Base-by-base conservation (phyloP, 2,888 invertebrate genomes). In the Rhaphigaster nebulosa region DNA sequence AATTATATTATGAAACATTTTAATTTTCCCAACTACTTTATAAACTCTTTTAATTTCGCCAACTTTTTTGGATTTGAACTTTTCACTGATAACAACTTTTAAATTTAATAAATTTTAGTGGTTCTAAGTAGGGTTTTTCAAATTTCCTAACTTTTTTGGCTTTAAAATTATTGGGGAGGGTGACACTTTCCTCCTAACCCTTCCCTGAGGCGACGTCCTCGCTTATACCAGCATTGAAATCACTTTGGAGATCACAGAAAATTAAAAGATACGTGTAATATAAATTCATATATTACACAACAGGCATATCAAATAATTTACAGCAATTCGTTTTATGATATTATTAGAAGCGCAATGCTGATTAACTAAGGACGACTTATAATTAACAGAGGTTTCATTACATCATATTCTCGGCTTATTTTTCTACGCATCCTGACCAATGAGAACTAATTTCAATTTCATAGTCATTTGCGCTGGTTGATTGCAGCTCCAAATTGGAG, bases 401-500 rank as follows among this genome's bases (percentile, higher is more conserved):
- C 15, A 18, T 4, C 34, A 29, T 65, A 34, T 65, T 34, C 34
- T 5, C 4, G 29, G 29, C 15, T 23, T 38, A 8, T 76, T 76
- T 76, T 76, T 76, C 38, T 38, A 76, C 3, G 34, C 5, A 8
- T 34, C 20, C 70, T 38, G 34, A 23, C 18, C 70, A 76, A 76
- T 38, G 23, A 76, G 20, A 76, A 76, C 23, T 76, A 76, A 38
- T 76, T 76, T 23, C 20, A 76, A 76, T 76, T 76, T 20, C 34
- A 38, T 76, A 76, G 34, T 23, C 38, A 76, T 76, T 76, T 76
- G 20, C 70, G 5, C 20, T 38, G 70, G 70, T 34, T 38, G 70
- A 76, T 38, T 76, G 70, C 38, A 38, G 70, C 70, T 76, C 38
- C 8, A 38, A 76, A 76, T 76, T 76, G 70, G 70, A 34, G 70